A percentile compares a stretch with the other conserved stretches of the same genome.
phyloP scores from a whole-genome alignment of 64 coral and sea anemone species.

The Porites lutea region DNA sequence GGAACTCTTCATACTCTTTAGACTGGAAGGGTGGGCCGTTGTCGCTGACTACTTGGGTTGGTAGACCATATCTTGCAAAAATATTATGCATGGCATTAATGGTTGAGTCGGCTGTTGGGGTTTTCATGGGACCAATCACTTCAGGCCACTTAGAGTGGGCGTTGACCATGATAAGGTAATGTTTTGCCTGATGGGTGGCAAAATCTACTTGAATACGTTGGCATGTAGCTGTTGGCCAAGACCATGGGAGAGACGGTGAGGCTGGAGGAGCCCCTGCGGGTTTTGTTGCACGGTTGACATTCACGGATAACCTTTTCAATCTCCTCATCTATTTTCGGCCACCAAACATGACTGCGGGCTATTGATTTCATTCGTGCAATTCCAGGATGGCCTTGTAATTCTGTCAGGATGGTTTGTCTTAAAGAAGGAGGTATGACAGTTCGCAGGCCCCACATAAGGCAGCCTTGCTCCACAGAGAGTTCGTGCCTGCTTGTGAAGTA shows the following conservation, averaged over 20 bases:
- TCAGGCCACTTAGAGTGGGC: no score
- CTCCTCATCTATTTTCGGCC: no score
- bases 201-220: no score
- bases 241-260: no score
- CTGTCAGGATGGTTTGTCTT: background rate
- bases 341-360: conserved; percentile 22
- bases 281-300: no score
- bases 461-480: conserved; percentile 10
- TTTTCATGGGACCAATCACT: no score
- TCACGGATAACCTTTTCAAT: no score
- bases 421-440: conserved; percentile 2
- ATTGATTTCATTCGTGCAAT: background rate
- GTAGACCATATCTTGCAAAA: conserved; percentile 2
- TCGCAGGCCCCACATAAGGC: conserved; percentile 26
- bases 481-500: background rate
- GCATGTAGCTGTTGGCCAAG: no score
- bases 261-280: no score
- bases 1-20: conserved; percentile 4
- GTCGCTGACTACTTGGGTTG: background rate
- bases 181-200: no score
- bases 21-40: conserved; percentile 30
- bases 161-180: no score
- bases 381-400: conserved; percentile 29
- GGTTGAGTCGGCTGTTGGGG: background rate
- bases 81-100: background rate